phyloP scores from a whole-genome alignment of 1,140 invertebrate genomes.

The Magallana gigas region DNA sequence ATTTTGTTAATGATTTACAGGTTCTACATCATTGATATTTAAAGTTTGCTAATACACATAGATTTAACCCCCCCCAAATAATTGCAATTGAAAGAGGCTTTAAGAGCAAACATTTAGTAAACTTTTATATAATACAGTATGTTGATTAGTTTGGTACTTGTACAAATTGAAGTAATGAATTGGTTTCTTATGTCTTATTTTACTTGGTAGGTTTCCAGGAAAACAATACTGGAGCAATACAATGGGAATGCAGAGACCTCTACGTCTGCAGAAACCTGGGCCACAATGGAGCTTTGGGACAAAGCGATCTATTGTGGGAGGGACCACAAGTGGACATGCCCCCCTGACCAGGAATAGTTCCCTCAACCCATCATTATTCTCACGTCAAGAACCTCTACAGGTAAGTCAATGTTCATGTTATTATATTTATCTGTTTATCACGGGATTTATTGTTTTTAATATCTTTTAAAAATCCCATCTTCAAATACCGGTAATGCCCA shows the following conservation, averaged over 20 bases:
- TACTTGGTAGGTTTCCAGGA: conserved; percentile 47
- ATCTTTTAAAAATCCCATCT: too few species aligned
- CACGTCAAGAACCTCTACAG: conserved; percentile 65
- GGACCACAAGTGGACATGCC: conserved; percentile 54
- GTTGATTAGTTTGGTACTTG: too few species aligned
- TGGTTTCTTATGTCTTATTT: too few species aligned
- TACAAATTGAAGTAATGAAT: too few species aligned
- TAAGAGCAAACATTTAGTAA: too few species aligned
- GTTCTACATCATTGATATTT: not conserved
- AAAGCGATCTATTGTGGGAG: conserved; percentile 64
- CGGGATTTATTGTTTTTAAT: too few species aligned
- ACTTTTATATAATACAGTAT: too few species aligned
- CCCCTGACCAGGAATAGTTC: conserved; percentile 67
- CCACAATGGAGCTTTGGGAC: conserved; percentile 68
- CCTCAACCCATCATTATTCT: conserved; percentile 62
- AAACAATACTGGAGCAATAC: conserved; percentile 8
- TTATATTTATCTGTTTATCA: too few species aligned
- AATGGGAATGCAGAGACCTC: conserved; percentile 37
- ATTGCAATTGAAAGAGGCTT: too few species aligned
- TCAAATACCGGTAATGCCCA: too few species aligned
- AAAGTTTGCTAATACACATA: not conserved
- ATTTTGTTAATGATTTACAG: not conserved
- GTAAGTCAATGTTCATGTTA: conserved; percentile 36
- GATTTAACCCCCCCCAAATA: too few species aligned
- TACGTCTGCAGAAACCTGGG: conserved; percentile 50